Percentiles rank a stretch among this genome's conserved stretches.
Evolutionary conservation across 2,797 vertebrate genomes (phyloP).

Genomic region (Enteromius radiatus): DNA sequence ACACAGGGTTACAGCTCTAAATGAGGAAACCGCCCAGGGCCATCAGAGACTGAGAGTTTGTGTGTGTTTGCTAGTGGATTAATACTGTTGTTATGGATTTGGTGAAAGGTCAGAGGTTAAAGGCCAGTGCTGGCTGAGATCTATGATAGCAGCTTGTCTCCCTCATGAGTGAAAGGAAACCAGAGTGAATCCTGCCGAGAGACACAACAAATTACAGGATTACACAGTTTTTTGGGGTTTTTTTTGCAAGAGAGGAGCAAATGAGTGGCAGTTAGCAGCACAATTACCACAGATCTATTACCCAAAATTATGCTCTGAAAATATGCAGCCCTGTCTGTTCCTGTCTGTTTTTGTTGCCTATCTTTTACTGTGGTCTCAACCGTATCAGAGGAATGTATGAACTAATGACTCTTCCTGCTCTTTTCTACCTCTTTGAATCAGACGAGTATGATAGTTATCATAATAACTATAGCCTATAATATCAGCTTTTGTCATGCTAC

Average conservation of each 20-base stretch:
- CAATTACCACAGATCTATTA: slow-evolving; percentile 28
- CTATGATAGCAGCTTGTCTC: slow-evolving; percentile 11
- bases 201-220: slow-evolving; percentile 51
- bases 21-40: slow-evolving; percentile 62
- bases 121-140: slow-evolving; percentile 5
- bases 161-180: slow-evolving; percentile 36
- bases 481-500: slow-evolving; percentile 49
- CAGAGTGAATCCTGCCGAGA: slow-evolving; percentile 17
- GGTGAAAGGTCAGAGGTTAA: slow-evolving; percentile 49
- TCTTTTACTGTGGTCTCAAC: slow-evolving; percentile 1
- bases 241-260: slow-evolving; percentile 19
- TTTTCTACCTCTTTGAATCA: not conserved
- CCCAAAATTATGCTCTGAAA: not conserved
- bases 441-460: too few species aligned
- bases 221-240: slow-evolving; percentile 1
- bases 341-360: slow-evolving; percentile 13
- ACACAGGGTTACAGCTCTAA: slow-evolving; percentile 63
- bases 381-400: slow-evolving; percentile 2
- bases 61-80: slow-evolving; percentile 30
- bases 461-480: not conserved
- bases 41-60: not conserved
- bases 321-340: slow-evolving; percentile 20
- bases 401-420: not conserved
- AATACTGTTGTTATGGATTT: slow-evolving; percentile 49
- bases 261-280: slow-evolving; percentile 27